Conservation (phyloP, 2,888 invertebrate genomes). For the Dynastes maya region DNA sequence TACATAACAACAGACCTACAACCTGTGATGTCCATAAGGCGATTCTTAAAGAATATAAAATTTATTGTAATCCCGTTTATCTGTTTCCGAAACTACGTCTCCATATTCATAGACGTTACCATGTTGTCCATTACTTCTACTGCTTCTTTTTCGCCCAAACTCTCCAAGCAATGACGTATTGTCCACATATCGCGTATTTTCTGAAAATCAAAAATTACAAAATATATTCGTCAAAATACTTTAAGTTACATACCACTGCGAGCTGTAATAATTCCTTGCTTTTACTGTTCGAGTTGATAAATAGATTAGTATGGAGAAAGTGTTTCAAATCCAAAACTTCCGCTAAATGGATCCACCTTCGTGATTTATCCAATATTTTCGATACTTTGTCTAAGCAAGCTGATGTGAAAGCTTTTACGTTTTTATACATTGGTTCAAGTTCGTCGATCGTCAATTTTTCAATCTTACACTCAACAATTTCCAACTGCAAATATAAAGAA, state of each 20-base stretch:
- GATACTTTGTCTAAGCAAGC: conserved; percentile 71
- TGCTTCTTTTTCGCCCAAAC: conserved; percentile 67
- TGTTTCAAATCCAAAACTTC: conserved; percentile 71
- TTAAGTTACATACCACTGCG: conserved; percentile 68
- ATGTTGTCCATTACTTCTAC: conserved; percentile 65
- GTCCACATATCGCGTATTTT: conserved; percentile 61
- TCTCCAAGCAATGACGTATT: conserved; percentile 66
- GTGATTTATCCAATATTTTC: conserved; percentile 72
- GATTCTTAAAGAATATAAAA: no score
- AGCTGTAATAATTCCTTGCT: conserved; percentile 75
- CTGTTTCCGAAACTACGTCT: conserved; percentile 27
- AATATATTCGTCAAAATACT: conserved; percentile 2
- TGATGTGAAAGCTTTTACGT: conserved; percentile 57
- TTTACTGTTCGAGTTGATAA: conserved; percentile 71
- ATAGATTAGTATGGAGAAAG: conserved; percentile 70
- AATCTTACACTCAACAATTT: conserved; percentile 60
- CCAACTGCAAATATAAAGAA: conserved; percentile 55
- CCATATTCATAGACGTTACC: conserved; percentile 55
- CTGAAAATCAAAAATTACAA: conserved; percentile 57
- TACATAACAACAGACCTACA: no score
- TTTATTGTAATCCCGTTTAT: no score
- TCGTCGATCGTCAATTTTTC: conserved; percentile 60
- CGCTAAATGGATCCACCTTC: conserved; percentile 77
- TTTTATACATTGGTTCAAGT: conserved; percentile 61
- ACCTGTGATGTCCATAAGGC: no score